These are phyloP conservation scores for Carassius carassius DNA, from an alignment of 2,113 vertebrate species.

Conservation along the genomic window DNA sequence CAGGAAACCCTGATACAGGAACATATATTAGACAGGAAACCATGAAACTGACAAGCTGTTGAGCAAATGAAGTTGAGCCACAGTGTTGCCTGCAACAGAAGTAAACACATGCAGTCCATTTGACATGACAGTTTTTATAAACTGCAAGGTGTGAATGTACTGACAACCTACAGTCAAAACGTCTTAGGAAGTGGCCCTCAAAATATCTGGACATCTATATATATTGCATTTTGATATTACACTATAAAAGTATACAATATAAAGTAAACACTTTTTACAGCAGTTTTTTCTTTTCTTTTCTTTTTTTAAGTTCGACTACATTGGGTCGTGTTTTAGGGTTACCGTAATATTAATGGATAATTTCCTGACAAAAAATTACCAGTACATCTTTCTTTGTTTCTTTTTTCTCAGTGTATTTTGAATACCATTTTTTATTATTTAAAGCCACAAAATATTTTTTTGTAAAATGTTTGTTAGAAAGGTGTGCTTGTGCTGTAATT, in stretches of 20 bases:
- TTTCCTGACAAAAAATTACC: background rate
- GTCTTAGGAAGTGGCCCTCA: background rate
- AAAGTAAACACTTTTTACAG: no score
- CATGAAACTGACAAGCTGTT: slow-evolving; percentile 1
- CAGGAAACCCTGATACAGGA: slow-evolving; percentile 11
- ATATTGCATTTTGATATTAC: background rate
- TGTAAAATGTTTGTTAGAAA: background rate
- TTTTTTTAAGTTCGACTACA: background rate
- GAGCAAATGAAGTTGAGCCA: background rate
- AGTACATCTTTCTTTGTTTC: no score
- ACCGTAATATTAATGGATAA: background rate
- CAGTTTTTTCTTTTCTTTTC: no score
- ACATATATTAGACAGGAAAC: slow-evolving; percentile 5
- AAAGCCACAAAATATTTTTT: background rate
- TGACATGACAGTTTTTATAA: background rate
- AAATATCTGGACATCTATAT: background rate
- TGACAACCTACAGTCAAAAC: background rate
- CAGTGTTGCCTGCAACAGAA: background rate
- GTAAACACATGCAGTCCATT: background rate
- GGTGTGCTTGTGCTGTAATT: background rate
- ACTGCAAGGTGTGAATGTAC: background rate
- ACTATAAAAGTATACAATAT: no score
- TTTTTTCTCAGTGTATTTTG: background rate
- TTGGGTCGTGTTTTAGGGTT: background rate
- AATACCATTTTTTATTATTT: background rate